These are phyloP conservation scores for Pentamera pediparva DNA, from an alignment of 53 echinoderm and acorn worm species.

Conservation along the genomic window DNA sequence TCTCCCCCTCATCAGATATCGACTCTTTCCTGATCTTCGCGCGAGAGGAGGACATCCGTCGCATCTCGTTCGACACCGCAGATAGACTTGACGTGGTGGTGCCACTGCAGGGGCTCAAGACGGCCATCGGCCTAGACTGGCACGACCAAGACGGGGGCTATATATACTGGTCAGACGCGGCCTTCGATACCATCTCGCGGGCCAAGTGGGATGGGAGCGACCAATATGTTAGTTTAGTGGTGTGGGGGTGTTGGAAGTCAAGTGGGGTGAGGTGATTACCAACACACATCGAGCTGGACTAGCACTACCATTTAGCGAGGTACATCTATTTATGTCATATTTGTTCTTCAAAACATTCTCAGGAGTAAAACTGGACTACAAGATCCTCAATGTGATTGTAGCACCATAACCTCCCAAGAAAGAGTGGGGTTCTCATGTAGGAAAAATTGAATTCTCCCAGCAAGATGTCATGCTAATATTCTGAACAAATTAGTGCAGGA, in stretches of 20 bases:
- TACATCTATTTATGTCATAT: not conserved
- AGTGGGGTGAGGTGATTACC: not conserved
- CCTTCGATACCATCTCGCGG: conserved; percentile 60
- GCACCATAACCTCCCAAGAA: too few species aligned
- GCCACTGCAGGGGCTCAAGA: conserved; percentile 55
- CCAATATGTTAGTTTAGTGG: conserved; percentile 56
- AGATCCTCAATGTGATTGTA: not conserved
- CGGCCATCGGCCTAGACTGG: conserved; percentile 91
- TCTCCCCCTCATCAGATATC: conserved; percentile 51
- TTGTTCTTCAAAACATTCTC: not conserved
- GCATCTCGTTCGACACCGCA: conserved; percentile 80
- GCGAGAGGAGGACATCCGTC: conserved; percentile 63
- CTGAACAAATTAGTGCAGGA: too few species aligned
- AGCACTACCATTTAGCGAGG: too few species aligned
- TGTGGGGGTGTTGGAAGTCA: not conserved
- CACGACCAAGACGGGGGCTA: conserved; percentile 47
- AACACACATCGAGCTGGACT: too few species aligned
- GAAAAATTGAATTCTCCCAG: too few species aligned
- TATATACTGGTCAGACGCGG: conserved; percentile 85
- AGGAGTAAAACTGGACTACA: not conserved
- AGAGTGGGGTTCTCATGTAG: too few species aligned
- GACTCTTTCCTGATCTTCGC: conserved; percentile 65
- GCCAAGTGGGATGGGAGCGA: conserved; percentile 75
- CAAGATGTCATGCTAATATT: too few species aligned
- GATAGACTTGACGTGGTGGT: conserved; percentile 69